A percentile compares a stretch with the other conserved stretches of the same genome.
Evolutionary conservation across 2,797 vertebrate species (phyloP).

Genomic region (Buphagus erythrorhynchus): DNA sequence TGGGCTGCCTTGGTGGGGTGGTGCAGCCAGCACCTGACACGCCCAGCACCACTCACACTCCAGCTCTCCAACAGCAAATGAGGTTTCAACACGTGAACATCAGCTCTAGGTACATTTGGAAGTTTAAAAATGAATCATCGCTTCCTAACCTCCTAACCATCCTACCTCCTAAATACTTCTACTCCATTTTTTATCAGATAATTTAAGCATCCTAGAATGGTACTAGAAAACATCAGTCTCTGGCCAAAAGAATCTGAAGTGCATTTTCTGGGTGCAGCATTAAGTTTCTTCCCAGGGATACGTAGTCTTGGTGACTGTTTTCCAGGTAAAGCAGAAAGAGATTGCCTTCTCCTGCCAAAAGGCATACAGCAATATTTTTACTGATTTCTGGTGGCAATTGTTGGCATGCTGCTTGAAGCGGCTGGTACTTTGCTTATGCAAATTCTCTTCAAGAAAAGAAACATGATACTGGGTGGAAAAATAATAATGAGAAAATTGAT

Average conservation of each 20-base stretch:
- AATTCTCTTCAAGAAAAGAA: not conserved
- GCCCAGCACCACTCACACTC: fast-evolving
- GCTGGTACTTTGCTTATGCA: not conserved
- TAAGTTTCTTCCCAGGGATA: not conserved
- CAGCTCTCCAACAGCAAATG: fast-evolving
- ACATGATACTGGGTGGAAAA: fast-evolving
- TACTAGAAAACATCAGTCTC: not conserved
- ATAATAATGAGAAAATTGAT: not conserved
- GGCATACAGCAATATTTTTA: not conserved
- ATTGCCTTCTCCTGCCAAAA: not conserved
- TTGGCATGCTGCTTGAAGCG: not conserved
- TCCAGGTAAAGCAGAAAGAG: not conserved
- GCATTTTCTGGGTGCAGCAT: not conserved
- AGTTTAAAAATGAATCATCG: not conserved
- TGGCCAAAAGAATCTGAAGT: not conserved
- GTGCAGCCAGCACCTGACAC: not conserved
- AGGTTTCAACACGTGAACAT: not conserved
- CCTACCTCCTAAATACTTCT: not conserved
- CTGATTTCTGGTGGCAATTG: not conserved
- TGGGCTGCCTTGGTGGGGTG: not conserved
- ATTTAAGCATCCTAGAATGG: not conserved
- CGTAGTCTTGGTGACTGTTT: not conserved
- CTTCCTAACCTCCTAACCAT: not conserved
- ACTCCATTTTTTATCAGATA: not conserved
- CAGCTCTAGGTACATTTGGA: not conserved